phyloP scores from a whole-genome alignment of 1,140 invertebrate species.

The Akabosia matsudoensis region DNA sequence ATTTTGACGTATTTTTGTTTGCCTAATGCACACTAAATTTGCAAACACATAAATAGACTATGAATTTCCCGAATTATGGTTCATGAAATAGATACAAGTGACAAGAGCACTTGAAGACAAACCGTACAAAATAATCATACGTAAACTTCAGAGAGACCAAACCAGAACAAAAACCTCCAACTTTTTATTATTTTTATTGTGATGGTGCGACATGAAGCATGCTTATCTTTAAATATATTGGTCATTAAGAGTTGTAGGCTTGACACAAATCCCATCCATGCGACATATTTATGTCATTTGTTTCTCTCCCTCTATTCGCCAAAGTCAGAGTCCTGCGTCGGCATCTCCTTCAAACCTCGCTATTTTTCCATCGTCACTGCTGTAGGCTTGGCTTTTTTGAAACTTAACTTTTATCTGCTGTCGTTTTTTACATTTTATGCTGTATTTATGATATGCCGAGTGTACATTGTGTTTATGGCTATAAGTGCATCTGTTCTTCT shows the following conservation, averaged over 20 bases:
- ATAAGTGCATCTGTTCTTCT: background rate
- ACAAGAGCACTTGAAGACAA: background rate
- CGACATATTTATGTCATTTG: slow-evolving; percentile 12
- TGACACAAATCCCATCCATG: slow-evolving; percentile 10
- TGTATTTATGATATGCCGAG: background rate
- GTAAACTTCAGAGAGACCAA: background rate
- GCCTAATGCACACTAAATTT: background rate
- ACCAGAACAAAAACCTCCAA: background rate
- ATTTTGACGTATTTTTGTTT: background rate
- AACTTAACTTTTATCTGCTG: background rate
- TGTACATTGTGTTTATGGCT: background rate
- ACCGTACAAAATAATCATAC: background rate
- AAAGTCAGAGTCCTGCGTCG: background rate
- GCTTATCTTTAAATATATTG: slow-evolving; percentile 20
- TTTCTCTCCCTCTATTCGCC: background rate
- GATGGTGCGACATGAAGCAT: slow-evolving; percentile 8
- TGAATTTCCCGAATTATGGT: too few relatives aligned
- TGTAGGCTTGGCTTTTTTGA: background rate
- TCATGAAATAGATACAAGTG: too few relatives aligned
- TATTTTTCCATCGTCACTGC: background rate
- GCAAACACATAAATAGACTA: background rate
- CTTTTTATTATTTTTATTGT: slow-evolving; percentile 8
- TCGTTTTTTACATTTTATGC: background rate
- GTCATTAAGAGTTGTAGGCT: slow-evolving; percentile 14
- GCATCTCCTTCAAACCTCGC: background rate